Percentiles rank a stretch among this genome's conserved stretches.
phyloP scores from a whole-genome alignment of 92 coral and sea anemone genomes.

The Hydrozoanthus gracilis region DNA sequence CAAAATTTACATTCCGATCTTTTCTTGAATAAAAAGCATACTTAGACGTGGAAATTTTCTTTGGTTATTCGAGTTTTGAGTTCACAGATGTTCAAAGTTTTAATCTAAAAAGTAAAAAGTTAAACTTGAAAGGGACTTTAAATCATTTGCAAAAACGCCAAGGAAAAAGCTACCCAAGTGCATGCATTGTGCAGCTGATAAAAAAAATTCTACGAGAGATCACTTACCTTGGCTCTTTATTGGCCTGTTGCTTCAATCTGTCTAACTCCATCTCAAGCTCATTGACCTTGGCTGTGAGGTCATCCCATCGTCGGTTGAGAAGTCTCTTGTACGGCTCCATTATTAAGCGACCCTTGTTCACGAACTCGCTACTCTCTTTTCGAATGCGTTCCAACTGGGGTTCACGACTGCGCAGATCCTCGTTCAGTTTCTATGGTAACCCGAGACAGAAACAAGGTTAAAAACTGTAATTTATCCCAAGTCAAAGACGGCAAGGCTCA shows the following conservation, averaged over 20 bases:
- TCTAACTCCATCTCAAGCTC: conserved; percentile 86
- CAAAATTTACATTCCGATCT: too few relatives aligned
- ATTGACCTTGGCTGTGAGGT: conserved; percentile 73
- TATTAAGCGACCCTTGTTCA: conserved; percentile 80
- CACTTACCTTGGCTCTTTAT: conserved; percentile 42
- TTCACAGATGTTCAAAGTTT: too few relatives aligned
- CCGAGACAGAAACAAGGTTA: neutral
- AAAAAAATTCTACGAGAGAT: neutral
- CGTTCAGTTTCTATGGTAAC: conserved; percentile 71
- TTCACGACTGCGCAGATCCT: conserved; percentile 81
- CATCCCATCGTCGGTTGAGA: conserved; percentile 94
- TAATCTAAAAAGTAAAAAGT: too few relatives aligned
- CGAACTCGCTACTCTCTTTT: conserved; percentile 90
- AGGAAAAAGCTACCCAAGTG: too few relatives aligned
- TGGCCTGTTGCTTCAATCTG: conserved; percentile 62
- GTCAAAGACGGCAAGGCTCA: too few relatives aligned
- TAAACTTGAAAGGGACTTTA: too few relatives aligned
- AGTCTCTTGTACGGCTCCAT: conserved; percentile 97
- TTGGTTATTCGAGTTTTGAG: too few relatives aligned
- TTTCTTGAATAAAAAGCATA: too few relatives aligned
- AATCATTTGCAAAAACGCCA: too few relatives aligned
- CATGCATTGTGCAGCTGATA: neutral
- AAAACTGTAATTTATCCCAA: too few relatives aligned
- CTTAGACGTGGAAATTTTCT: too few relatives aligned
- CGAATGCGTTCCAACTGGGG: conserved; percentile 84